Evolutionary conservation across 2,888 invertebrate genomes (phyloP).

Genomic region (Tethea ocularis): DNA sequence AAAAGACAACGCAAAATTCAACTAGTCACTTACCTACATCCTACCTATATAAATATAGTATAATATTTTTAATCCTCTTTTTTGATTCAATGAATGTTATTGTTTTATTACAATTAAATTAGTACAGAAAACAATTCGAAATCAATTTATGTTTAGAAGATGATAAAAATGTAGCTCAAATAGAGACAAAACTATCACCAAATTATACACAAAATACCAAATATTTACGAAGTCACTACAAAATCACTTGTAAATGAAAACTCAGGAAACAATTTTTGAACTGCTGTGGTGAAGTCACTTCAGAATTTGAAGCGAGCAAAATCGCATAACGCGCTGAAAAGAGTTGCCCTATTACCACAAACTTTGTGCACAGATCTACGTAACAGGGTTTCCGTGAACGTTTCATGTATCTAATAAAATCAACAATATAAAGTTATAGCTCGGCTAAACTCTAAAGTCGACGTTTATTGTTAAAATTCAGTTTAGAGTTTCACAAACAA

Average conservation of each 20-base stretch:
- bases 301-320: conserved; percentile 31
- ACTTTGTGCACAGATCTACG: conserved; percentile 6
- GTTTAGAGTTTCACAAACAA: conserved; percentile 17
- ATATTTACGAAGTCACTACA: background rate
- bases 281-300: conserved; percentile 35
- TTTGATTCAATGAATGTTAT: background rate
- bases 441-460: background rate
- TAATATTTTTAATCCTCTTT: background rate
- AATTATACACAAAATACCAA: conserved; percentile 32
- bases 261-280: conserved; percentile 34
- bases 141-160: conserved; percentile 42
- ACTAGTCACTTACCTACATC: too few species aligned
- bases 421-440: conserved; percentile 3
- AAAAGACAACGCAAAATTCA: too few species aligned
- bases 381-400: conserved; percentile 1
- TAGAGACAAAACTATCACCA: conserved; percentile 37
- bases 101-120: background rate
- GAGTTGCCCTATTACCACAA: conserved; percentile 33
- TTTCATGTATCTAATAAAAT: background rate
- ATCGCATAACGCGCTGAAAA: conserved; percentile 32
- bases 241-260: conserved; percentile 23
- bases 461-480: conserved; percentile 10
- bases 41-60: too few species aligned
- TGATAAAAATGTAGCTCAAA: conserved; percentile 43
- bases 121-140: conserved; percentile 13